These are phyloP conservation scores for Lasioglossum morio DNA, from an alignment of 2,888 invertebrate genomes.

Conservation along the genomic window DNA sequence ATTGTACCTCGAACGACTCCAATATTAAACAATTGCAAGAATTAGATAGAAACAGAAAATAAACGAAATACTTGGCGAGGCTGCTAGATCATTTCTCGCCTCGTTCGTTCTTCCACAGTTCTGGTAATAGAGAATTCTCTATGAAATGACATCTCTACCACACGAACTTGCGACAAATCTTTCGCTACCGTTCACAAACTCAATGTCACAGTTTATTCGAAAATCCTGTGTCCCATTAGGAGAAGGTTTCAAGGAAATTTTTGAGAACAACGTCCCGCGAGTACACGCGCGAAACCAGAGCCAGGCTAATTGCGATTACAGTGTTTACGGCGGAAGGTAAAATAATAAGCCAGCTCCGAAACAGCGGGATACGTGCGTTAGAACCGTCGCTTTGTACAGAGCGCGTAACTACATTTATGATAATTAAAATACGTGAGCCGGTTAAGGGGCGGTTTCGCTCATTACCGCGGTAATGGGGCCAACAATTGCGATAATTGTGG, in stretches of 20 bases:
- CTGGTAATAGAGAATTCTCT: neutral
- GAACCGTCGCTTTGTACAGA: neutral
- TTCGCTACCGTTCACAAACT: neutral
- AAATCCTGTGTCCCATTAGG: neutral
- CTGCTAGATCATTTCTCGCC: neutral
- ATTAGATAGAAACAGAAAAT: neutral
- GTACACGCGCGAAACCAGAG: slow-evolving; percentile 3
- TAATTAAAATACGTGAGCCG: slow-evolving; percentile 63
- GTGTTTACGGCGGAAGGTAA: slow-evolving; percentile 40
- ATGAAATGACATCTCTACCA: neutral
- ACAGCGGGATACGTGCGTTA: slow-evolving; percentile 36
- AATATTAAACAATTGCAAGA: neutral
- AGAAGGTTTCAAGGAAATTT: neutral
- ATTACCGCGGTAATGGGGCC: slow-evolving; percentile 59
- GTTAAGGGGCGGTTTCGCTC: slow-evolving; percentile 54
- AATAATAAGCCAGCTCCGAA: slow-evolving; percentile 55
- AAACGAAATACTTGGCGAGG: neutral
- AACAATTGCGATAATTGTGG: slow-evolving; percentile 63
- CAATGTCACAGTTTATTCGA: neutral
- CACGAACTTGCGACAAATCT: neutral
- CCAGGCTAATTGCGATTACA: slow-evolving; percentile 46
- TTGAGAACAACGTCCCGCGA: neutral
- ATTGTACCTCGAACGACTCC: neutral
- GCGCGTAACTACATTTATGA: slow-evolving; percentile 64
- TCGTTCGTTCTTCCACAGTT: neutral